A percentile compares a stretch with the other conserved stretches of the same genome.
Evolutionary conservation across 92 coral and sea anemone species (phyloP).

Genomic region (Hydrozoanthus gracilis): DNA sequence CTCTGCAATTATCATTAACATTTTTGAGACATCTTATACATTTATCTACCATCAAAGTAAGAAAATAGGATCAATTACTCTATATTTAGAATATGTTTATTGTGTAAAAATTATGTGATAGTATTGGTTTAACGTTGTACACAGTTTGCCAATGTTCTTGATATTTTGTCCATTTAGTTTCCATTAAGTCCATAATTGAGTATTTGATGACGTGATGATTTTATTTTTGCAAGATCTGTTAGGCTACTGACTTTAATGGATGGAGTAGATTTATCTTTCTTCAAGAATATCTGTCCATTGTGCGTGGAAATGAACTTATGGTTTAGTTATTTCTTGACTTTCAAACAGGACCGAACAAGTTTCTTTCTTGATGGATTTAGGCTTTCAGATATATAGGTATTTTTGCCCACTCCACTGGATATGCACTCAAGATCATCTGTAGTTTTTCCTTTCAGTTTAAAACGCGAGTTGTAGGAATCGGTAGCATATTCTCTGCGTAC

Average conservation of each 20-base stretch:
- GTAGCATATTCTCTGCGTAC: conserved; percentile 1
- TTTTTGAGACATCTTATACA: conserved; percentile 41
- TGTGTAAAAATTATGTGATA: background rate
- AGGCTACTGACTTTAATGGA: conserved; percentile 12
- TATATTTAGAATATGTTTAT: too few relatives aligned
- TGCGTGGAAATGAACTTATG: conserved; percentile 9
- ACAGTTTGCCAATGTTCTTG: background rate
- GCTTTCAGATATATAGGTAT: conserved; percentile 2
- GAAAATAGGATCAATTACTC: background rate
- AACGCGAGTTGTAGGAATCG: conserved; percentile 5
- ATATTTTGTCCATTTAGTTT: background rate
- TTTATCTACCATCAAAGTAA: conserved; percentile 26
- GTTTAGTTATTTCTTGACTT: conserved; percentile 14
- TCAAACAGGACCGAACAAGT: conserved; percentile 3
- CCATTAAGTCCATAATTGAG: conserved; percentile 1
- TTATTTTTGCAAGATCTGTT: conserved; percentile 12
- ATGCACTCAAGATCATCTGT: conserved; percentile 15
- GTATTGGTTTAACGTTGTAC: background rate
- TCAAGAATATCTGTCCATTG: background rate
- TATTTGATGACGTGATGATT: background rate
- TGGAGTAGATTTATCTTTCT: conserved; percentile 5
- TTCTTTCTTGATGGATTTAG: conserved; percentile 11
- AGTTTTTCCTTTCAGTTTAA: conserved; percentile 6
- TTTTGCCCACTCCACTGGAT: conserved; percentile 1
- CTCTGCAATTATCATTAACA: conserved; percentile 43